These are phyloP conservation scores for Caretta caretta DNA, from an alignment of 2,113 vertebrate genomes.

Conservation along the genomic window DNA sequence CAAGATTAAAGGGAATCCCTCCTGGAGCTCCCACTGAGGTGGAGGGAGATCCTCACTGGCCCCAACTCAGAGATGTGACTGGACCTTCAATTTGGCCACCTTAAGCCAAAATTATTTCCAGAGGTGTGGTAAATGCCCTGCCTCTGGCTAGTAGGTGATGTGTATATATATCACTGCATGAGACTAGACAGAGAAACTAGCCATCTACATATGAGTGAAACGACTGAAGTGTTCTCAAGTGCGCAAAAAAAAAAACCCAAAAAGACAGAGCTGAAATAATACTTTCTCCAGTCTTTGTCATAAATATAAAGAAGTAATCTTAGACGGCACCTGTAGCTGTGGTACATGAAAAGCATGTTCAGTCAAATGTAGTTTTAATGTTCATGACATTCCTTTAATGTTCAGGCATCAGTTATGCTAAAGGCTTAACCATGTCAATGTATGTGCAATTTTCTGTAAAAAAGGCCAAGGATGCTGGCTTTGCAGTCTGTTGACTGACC, in stretches of 20 bases:
- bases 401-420: not conserved
- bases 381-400: not conserved
- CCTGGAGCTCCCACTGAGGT: not conserved
- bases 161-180: no score
- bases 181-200: not conserved
- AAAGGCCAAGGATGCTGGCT: no score
- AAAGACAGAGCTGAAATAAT: not conserved
- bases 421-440: not conserved
- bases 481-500: no score
- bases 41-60: not conserved
- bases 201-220: not conserved
- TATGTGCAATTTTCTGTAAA: no score
- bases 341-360: not conserved
- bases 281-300: not conserved
- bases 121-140: not conserved
- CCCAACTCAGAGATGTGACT: not conserved
- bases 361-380: not conserved
- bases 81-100: not conserved
- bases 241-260: not conserved
- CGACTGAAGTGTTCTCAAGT: not conserved
- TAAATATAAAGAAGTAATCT: not conserved
- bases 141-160: not conserved
- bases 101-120: not conserved
- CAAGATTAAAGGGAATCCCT: not conserved
- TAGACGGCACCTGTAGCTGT: not conserved